Evolutionary conservation across 2,797 vertebrate species (phyloP), one percentile per base, ranked within the genome.

Genomic region (Coracias cyanogaster): DNA sequence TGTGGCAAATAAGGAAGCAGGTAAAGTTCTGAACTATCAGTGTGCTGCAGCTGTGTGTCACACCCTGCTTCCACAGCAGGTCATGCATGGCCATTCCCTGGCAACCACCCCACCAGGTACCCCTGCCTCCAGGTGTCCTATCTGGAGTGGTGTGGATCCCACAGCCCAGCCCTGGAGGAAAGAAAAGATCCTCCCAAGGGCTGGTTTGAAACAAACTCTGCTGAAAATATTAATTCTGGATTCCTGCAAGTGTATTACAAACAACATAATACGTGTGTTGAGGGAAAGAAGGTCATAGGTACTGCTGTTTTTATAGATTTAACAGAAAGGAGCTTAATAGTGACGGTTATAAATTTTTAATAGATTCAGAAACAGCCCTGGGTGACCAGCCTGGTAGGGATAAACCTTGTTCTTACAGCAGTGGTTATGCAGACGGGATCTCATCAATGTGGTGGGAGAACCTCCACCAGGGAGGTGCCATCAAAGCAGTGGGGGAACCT

Each of bases 221-320:
- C 41, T 66, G 60, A 46, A 73, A 90, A 45, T 82, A 54, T 7
- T 58, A 58, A 29, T 49, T 24, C 28, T n/a, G 41, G 43, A 15
- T 87, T 82, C 46, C 64, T 65, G 12, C 10, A 29, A 43, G n/a
- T 17, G 43, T 39, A 10, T 66, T 60, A 13, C 55, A 33, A 73
- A 35, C 6, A 25, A 10, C 0, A 0, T 6, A 10, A n/a, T 39
- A 8, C 4, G 2, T 3, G 2, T 8, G 3, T 7, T 15, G 52
- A 2, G 11, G 5, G 41, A 41, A 45, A 66, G 52, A 7, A 92
- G 76, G 14, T 3, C 4, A 0, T 6, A 15, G 29, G 8, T 61
- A 20, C 67, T 67, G 57, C 55, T 48, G 15, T 7, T 48, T 92
- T 71, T 33, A 17, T 1, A 33, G 65, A 25, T 43, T 78, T 60